phyloP scores from a whole-genome alignment of 2,888 invertebrate genomes.

The Seira musarum region DNA sequence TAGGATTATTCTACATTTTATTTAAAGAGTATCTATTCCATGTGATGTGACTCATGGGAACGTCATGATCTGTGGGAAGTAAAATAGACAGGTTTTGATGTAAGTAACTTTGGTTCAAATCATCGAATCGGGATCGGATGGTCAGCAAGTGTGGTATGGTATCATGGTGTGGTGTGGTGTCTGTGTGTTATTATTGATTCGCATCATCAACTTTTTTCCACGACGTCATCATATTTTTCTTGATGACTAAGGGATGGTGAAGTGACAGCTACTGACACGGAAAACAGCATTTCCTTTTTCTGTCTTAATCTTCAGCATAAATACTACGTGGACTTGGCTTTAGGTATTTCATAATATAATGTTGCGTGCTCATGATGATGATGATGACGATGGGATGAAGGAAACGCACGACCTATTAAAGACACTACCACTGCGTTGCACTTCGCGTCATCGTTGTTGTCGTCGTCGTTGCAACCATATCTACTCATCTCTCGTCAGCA shows the following conservation, averaged over 20 bases:
- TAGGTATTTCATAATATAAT: too few relatives aligned
- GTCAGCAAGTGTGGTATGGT: too few relatives aligned
- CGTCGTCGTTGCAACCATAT: constrained; percentile 12
- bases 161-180: too few relatives aligned
- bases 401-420: not conserved
- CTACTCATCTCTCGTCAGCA: constrained; percentile 41
- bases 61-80: too few relatives aligned
- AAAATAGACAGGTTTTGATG: too few relatives aligned
- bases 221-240: constrained; percentile 48
- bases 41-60: too few relatives aligned
- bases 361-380: too few relatives aligned
- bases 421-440: not conserved
- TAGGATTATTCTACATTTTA: too few relatives aligned
- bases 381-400: too few relatives aligned
- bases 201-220: constrained; percentile 45
- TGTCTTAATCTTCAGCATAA: constrained; percentile 1
- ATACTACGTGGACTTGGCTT: too few relatives aligned
- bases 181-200: constrained; percentile 11
- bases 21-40: too few relatives aligned
- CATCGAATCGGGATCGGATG: not conserved
- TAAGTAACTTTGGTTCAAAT: not conserved
- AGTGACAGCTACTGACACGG: constrained; percentile 39
- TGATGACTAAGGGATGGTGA: constrained; percentile 47
- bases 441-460: constrained; percentile 1
- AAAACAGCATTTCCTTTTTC: constrained; percentile 32